These are phyloP conservation scores for Metopia argyrocephala DNA, from an alignment of 2,888 invertebrate genomes.

Conservation along the genomic window DNA sequence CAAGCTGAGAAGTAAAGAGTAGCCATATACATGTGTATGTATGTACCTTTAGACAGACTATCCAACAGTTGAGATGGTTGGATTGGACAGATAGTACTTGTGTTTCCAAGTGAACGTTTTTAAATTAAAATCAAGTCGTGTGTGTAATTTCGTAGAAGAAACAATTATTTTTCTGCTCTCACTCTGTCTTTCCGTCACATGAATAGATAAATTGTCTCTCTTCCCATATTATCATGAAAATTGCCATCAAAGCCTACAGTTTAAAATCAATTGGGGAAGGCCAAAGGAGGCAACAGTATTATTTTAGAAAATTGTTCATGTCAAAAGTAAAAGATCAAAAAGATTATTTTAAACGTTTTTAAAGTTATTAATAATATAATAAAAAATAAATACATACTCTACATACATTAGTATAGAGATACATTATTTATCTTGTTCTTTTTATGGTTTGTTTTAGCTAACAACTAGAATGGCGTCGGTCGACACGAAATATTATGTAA, in stretches of 20 bases:
- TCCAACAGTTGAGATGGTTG: too few relatives aligned
- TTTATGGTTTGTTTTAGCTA: too few relatives aligned
- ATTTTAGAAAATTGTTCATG: slow-evolving; percentile 24
- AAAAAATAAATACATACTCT: too few relatives aligned
- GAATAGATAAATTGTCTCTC: neutral
- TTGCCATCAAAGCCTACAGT: slow-evolving; percentile 36
- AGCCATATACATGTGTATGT: too few relatives aligned
- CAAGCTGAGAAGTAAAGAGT: too few relatives aligned
- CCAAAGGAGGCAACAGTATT: neutral
- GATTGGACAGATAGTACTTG: too few relatives aligned
- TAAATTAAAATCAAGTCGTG: slow-evolving; percentile 53
- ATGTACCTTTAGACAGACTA: too few relatives aligned
- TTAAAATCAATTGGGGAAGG: neutral
- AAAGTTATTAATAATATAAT: slow-evolving; percentile 29
- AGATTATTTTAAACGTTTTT: slow-evolving; percentile 51
- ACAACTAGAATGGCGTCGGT: too few relatives aligned
- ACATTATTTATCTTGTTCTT: too few relatives aligned
- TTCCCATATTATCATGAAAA: slow-evolving; percentile 11
- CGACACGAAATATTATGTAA: too few relatives aligned
- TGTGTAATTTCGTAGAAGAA: slow-evolving; percentile 40
- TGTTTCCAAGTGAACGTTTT: slow-evolving; percentile 18
- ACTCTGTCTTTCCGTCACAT: neutral
- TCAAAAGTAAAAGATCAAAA: slow-evolving; percentile 38
- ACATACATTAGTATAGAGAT: too few relatives aligned
- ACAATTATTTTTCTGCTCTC: slow-evolving; percentile 11